These are phyloP conservation scores for Drosophila setosimentum DNA, from an alignment of 2,888 invertebrate genomes.

Conservation along the genomic window DNA sequence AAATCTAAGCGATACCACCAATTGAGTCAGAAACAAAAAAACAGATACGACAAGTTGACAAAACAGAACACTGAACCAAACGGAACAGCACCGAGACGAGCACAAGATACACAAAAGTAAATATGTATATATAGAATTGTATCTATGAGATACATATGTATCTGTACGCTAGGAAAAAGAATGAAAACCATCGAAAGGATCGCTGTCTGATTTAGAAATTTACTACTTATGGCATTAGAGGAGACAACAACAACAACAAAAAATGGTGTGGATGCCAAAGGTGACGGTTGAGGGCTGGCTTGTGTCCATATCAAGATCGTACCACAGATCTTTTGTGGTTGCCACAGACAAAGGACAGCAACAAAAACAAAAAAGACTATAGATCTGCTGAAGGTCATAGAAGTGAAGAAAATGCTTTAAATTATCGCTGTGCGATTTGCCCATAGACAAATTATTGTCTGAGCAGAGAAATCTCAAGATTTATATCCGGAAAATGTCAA, in stretches of 20 bases:
- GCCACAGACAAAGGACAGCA: slow-evolving; percentile 36
- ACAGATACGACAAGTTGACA: slow-evolving; percentile 69
- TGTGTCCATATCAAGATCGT: slow-evolving; percentile 51
- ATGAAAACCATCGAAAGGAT: slow-evolving; percentile 21
- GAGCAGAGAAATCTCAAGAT: slow-evolving; percentile 25
- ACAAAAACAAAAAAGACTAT: slow-evolving; percentile 16
- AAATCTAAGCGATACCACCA: slow-evolving; percentile 75
- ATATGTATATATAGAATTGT: background rate
- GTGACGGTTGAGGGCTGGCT: slow-evolving; percentile 4
- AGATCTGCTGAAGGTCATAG: slow-evolving; percentile 59
- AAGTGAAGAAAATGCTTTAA: slow-evolving; percentile 48
- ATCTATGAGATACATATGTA: slow-evolving; percentile 4
- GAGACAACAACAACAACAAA: background rate
- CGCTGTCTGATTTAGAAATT: slow-evolving; percentile 23
- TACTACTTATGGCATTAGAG: slow-evolving; percentile 22
- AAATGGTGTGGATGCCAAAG: background rate
- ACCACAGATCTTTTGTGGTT: slow-evolving; percentile 68
- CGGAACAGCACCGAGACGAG: slow-evolving; percentile 1
- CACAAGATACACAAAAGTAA: slow-evolving; percentile 3
- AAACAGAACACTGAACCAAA: slow-evolving; percentile 41
- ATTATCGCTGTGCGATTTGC: slow-evolving; percentile 25
- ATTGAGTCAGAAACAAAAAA: slow-evolving; percentile 67
- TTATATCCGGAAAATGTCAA: slow-evolving; percentile 34
- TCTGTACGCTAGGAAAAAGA: background rate
- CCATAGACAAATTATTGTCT: slow-evolving; percentile 36